Conservation (phyloP, 2,797 vertebrate genomes). For the Acanthurus lineatus region DNA sequence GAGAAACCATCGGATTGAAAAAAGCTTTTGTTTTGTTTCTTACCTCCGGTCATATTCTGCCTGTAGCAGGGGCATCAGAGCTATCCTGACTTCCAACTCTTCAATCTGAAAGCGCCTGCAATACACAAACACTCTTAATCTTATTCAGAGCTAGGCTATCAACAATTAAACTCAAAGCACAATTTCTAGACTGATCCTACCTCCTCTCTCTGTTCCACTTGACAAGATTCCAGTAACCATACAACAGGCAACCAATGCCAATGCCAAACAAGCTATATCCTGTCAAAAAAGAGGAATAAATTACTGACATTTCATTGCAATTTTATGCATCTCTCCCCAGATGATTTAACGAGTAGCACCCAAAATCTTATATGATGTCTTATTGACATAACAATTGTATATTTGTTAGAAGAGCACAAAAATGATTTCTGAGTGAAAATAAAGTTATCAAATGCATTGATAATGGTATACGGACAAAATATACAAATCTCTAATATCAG, state of each 20-base stretch:
- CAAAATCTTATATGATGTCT: too few species aligned
- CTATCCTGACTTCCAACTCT: conserved; percentile 91
- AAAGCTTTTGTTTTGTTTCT: background rate
- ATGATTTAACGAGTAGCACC: background rate
- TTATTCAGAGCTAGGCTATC: background rate
- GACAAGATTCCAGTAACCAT: conserved; percentile 89
- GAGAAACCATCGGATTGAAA: background rate
- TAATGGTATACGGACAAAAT: too few species aligned
- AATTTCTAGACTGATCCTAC: conserved; percentile 63
- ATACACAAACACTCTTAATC: conserved; percentile 26
- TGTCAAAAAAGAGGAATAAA: conserved; percentile 56
- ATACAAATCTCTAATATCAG: too few species aligned
- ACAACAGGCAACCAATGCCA: conserved; percentile 86
- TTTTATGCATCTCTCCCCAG: background rate
- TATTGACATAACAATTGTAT: too few species aligned
- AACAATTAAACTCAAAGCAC: background rate
- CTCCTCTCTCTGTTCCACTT: conserved; percentile 92
- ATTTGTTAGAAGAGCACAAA: too few species aligned
- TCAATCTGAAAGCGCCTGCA: conserved; percentile 91
- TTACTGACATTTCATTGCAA: background rate
- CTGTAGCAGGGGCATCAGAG: conserved; percentile 90
- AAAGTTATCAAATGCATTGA: too few species aligned
- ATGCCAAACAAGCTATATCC: conserved; percentile 91
- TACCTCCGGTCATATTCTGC: conserved; percentile 87
- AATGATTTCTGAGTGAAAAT: too few species aligned